Evolutionary conservation across 1,140 invertebrate species (phyloP), one percentile per base, ranked within the genome.

Genomic region (Brachionus plicatilis): DNA sequence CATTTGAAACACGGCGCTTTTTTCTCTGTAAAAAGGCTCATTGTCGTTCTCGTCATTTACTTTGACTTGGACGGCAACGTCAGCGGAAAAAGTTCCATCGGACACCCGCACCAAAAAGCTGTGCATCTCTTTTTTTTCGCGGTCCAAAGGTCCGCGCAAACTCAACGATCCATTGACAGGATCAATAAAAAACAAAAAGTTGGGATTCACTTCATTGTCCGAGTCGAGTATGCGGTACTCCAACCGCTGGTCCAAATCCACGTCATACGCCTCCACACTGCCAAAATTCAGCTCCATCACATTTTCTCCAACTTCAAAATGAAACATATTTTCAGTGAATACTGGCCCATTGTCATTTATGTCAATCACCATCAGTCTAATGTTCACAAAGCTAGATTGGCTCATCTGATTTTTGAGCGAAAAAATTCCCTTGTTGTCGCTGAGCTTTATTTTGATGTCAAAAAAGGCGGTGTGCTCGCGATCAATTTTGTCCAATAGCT

Each of bases 111-210:
- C 79, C 65, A 3, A 17, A 68, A 82, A 47, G 11, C 3, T 43
- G 33, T 82, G 66, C 41, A 82, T 0, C 9, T 82, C 79, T 82
- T 68, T 60, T 65, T 82, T 43, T 82, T 82, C 79, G 12, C 79
- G 79, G 20, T 82, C 79, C n/a, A 82, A 47, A 24, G 24, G 50
- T 3, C 33, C 79, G 12, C 79, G 53, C 17, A 82, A 33, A 37
- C 79, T 82, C n/a, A 82, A 9, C 50, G 79, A 82, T 11, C 79
- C 79, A 47, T 82, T 82, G 4, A 1, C 11, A 11, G 53, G 53
- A 20, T 82, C 41, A 0, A 82, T 82, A 41, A 45, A 82, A 29
- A 82, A 82, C 17, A 82, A 8, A 68, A 65, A 82, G 66, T 82
- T 82, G 14, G 79, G 79, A 65, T 82, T 82, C 11, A 82, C 3